Conservation (phyloP, 2,113 vertebrate genomes). For the Petrocephalus microphthalmus region DNA sequence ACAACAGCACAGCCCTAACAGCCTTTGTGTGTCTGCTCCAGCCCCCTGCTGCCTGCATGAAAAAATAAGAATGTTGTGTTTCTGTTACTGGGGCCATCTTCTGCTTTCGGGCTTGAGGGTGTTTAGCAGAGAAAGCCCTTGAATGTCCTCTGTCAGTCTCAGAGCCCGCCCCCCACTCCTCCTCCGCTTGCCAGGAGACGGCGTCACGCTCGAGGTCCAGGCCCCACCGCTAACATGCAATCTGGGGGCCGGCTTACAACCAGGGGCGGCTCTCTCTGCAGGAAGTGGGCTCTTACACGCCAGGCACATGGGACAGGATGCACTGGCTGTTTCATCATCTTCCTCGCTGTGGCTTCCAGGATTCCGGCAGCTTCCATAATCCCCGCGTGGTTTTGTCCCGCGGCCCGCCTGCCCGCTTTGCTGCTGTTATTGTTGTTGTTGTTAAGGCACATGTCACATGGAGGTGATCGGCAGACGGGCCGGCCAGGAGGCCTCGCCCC, state of each 20-base stretch:
- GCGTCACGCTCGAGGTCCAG: neutral
- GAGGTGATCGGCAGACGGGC: neutral
- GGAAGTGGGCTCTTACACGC: neutral
- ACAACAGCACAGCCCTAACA: neutral
- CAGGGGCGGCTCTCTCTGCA: neutral
- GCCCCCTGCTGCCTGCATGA: neutral
- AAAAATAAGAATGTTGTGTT: neutral
- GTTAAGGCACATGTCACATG: neutral
- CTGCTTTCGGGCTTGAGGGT: neutral
- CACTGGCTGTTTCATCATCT: conserved; percentile 1
- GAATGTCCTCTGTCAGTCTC: neutral
- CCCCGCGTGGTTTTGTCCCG: neutral
- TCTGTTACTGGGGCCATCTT: neutral
- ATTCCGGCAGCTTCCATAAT: neutral
- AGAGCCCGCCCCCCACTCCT: neutral
- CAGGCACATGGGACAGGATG: neutral
- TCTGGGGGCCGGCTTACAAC: neutral
- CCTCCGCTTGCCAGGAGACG: too few relatives aligned
- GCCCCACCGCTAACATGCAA: neutral
- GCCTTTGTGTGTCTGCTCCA: neutral
- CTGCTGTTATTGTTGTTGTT: neutral
- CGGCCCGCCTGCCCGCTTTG: neutral
- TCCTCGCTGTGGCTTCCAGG: neutral
- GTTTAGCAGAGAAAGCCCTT: neutral
- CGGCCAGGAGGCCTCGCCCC: neutral